Percentiles rank a stretch among this genome's conserved stretches.
Conservation (phyloP, 2,888 invertebrate genomes). For the Disparrhopalites patrizii region DNA sequence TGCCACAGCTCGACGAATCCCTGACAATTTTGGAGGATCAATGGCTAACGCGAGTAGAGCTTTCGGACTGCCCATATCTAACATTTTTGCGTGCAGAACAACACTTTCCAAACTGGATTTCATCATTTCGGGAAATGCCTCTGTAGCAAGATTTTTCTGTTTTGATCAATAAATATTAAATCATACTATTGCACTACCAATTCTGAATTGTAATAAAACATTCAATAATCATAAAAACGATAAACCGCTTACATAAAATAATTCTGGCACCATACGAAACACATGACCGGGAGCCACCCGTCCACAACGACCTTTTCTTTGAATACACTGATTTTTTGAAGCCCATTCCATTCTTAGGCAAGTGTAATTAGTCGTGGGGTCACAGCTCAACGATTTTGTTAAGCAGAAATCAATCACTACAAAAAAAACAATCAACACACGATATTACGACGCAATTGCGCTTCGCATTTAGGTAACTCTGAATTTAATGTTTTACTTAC, state of each 20-base stretch:
- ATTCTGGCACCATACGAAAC: conserved; percentile 69
- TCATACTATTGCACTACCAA: background rate
- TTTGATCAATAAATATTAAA: background rate
- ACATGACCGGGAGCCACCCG: conserved; percentile 71
- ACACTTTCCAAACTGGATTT: conserved; percentile 75
- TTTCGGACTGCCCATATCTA: conserved; percentile 76
- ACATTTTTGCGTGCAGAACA: conserved; percentile 72
- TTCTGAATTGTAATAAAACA: background rate
- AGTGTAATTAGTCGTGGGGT: conserved; percentile 72
- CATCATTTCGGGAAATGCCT: conserved; percentile 69
- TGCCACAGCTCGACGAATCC: conserved; percentile 76
- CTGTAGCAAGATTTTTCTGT: conserved; percentile 49
- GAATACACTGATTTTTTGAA: conserved; percentile 80
- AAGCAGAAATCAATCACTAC: conserved; percentile 91
- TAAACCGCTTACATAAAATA: conserved; percentile 59
- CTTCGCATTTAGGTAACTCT: background rate
- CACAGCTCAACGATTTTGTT: conserved; percentile 74
- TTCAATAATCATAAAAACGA: background rate
- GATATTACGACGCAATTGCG: no score
- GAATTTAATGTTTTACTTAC: conserved; percentile 52
- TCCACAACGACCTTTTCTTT: conserved; percentile 86
- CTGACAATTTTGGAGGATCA: conserved; percentile 77
- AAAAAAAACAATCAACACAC: conserved; percentile 43
- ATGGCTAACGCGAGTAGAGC: conserved; percentile 77
- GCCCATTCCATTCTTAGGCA: conserved; percentile 80